These are phyloP conservation scores for Galerucella pusilla DNA, from an alignment of 2,888 invertebrate genomes.

Conservation along the genomic window DNA sequence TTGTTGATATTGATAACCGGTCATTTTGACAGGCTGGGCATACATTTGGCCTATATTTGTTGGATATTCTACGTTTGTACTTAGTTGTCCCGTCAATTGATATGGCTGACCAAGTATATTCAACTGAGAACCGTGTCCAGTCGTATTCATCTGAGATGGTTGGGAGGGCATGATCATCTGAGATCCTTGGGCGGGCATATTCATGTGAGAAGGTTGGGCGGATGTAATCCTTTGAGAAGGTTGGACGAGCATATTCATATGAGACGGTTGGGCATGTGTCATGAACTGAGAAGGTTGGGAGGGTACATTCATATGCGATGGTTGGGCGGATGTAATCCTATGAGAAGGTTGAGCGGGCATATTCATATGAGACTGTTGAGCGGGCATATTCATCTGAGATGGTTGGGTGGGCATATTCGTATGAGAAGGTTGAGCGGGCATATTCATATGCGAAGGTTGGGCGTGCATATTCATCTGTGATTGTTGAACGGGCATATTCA, in stretches of 20 bases:
- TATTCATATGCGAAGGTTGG: too few species aligned
- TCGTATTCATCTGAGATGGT: background rate
- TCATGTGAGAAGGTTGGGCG: background rate
- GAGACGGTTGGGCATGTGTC: background rate
- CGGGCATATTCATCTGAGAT: background rate
- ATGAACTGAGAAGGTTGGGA: too few species aligned
- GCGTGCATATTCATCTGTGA: too few species aligned
- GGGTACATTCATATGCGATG: background rate
- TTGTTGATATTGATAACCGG: constrained; percentile 8
- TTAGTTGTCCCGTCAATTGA: background rate
- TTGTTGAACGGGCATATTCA: too few species aligned
- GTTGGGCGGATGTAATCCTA: background rate
- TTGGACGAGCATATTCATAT: too few species aligned
- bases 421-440: too few species aligned
- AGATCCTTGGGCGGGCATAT: background rate
- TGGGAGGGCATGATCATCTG: background rate
- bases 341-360: background rate
- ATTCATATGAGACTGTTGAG: too few species aligned
- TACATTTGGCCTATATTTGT: background rate
- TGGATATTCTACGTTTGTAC: background rate
- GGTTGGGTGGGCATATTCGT: background rate
- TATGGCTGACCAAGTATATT: too few species aligned
- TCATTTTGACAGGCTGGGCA: background rate
- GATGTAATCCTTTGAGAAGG: background rate
- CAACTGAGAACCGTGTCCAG: background rate